Conservation (phyloP, 2,888 invertebrate species). For the Patella pellucida region DNA sequence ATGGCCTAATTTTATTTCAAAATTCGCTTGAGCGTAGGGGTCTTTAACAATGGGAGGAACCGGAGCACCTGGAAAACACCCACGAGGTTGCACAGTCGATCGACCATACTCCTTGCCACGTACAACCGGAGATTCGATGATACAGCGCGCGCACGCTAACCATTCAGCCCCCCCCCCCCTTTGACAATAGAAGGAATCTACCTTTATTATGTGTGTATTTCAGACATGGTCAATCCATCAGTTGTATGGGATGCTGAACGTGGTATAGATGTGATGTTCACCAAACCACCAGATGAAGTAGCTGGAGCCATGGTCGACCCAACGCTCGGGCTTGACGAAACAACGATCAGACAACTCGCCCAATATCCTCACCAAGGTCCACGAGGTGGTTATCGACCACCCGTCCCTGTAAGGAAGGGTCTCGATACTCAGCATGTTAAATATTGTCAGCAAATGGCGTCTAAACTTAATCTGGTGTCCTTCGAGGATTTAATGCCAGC, state of each 20-base stretch:
- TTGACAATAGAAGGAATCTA: no score
- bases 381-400: background rate
- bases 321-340: constrained; percentile 44
- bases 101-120: no score
- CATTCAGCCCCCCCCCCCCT: no score
- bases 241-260: constrained; percentile 50
- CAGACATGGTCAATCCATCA: background rate
- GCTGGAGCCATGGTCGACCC: constrained; percentile 39
- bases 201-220: no score
- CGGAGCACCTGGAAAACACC: no score
- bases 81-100: no score
- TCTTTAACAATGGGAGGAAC: no score
- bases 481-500: constrained; percentile 57
- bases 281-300: constrained; percentile 29
- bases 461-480: constrained; percentile 48
- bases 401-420: constrained; percentile 45
- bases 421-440: constrained; percentile 54
- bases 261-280: constrained; percentile 54
- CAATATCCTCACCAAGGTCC: background rate
- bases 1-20: no score
- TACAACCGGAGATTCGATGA: no score
- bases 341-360: constrained; percentile 38
- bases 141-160: no score
- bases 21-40: no score
- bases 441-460: constrained; percentile 48